Evolutionary conservation across 2,113 vertebrate species (phyloP).

Genomic region (Natator depressus): DNA sequence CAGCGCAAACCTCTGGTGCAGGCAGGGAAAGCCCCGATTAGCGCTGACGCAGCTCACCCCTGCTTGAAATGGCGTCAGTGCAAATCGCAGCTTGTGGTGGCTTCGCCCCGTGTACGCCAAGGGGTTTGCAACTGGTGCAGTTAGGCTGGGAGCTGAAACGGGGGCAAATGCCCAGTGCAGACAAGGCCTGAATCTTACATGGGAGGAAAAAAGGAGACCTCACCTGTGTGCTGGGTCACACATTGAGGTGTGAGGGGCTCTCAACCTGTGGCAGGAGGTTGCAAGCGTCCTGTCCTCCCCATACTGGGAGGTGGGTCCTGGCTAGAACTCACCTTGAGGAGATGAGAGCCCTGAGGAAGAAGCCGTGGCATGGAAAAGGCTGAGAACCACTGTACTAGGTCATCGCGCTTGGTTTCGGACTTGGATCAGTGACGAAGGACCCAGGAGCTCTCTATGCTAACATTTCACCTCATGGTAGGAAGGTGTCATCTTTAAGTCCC

Average conservation of each 20-base stretch:
- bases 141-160: too few species aligned
- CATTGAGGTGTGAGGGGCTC: background rate
- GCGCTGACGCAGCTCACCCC: rapidly evolving
- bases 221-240: background rate
- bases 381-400: background rate
- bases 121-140: too few species aligned
- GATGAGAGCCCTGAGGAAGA: background rate
- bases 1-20: background rate
- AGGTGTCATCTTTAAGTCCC: background rate
- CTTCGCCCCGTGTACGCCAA: background rate
- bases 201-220: background rate
- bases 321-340: background rate
- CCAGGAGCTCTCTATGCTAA: background rate
- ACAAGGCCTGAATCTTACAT: background rate
- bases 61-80: background rate
- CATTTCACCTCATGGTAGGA: background rate
- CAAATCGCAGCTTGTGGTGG: background rate
- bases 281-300: background rate
- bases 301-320: background rate
- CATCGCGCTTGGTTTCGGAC: background rate
- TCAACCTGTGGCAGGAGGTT: background rate
- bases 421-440: background rate
- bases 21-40: rapidly evolving
- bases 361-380: background rate
- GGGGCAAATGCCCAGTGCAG: background rate